phyloP scores from a whole-genome alignment of 2,113 vertebrate genomes.

The Echinops telfairi region DNA sequence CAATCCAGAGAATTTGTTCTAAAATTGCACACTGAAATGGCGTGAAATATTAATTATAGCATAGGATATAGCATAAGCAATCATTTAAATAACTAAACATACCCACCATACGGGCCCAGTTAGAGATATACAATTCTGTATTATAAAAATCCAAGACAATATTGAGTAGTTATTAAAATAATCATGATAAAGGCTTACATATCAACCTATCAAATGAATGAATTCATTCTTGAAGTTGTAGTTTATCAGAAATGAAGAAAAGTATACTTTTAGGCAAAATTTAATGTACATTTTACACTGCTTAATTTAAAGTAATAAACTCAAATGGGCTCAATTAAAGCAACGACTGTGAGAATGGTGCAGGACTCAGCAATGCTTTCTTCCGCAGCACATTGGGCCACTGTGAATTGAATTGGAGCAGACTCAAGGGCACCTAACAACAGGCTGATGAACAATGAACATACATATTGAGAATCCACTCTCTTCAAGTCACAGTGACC shows the following conservation, averaged over 20 bases:
- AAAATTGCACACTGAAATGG: conserved; percentile 11
- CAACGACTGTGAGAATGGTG: no score
- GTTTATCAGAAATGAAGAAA: no score
- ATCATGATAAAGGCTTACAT: conserved; percentile 23
- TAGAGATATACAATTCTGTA: conserved; percentile 6
- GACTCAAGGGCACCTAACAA: no score
- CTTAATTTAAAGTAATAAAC: no score
- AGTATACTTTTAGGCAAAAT: no score
- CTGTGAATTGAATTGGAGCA: no score
- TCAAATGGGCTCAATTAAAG: no score
- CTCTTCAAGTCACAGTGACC: no score
- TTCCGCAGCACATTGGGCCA: no score
- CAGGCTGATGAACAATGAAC: neutral
- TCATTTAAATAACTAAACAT: conserved; percentile 45
- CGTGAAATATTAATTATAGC: conserved; percentile 26
- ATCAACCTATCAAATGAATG: neutral
- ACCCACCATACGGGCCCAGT: neutral
- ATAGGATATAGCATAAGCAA: conserved; percentile 28
- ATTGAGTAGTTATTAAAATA: conserved; percentile 40
- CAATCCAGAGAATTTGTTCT: neutral
- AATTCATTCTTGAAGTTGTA: no score
- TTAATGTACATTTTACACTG: no score
- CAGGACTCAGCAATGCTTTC: no score
- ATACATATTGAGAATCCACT: neutral
- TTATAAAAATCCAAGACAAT: conserved; percentile 32